Conservation (phyloP, 92 coral and sea anemone species). For the Paragorgia papillata region DNA sequence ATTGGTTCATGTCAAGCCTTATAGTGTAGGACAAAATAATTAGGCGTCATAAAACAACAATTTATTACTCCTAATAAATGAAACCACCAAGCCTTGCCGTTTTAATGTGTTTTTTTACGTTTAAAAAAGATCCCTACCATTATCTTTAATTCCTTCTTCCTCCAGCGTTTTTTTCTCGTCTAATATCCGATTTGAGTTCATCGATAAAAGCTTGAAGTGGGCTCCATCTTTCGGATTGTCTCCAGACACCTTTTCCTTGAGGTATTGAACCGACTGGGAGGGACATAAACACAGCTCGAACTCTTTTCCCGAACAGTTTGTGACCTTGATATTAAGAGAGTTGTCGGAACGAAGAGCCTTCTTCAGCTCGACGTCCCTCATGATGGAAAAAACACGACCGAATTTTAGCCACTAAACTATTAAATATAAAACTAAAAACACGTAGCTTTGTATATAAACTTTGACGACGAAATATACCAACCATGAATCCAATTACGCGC, state of each 20-base stretch:
- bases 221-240: conserved; percentile 91
- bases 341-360: conserved; percentile 80
- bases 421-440: not conserved
- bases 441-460: not conserved
- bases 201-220: conserved; percentile 77
- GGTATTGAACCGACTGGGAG: conserved; percentile 5
- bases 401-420: not conserved
- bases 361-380: conserved; percentile 99
- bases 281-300: conserved; percentile 50
- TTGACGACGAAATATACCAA: not conserved
- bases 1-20: too few species aligned
- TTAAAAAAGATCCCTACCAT: conserved; percentile 68
- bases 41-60: too few species aligned
- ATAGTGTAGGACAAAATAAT: too few species aligned
- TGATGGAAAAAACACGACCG: conserved; percentile 42
- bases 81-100: conserved; percentile 1
- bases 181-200: conserved; percentile 69
- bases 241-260: conserved; percentile 81
- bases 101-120: conserved; percentile 43
- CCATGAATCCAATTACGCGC: not conserved
- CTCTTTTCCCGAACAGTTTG: conserved; percentile 82
- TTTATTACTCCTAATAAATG: too few species aligned
- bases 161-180: conserved; percentile 87
- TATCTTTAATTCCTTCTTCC: conserved; percentile 85
- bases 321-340: conserved; percentile 71